A percentile compares a stretch with the other conserved stretches of the same genome.
Evolutionary conservation across 1,140 invertebrate genomes (phyloP).

Genomic region (Zaprionus ornatus): DNA sequence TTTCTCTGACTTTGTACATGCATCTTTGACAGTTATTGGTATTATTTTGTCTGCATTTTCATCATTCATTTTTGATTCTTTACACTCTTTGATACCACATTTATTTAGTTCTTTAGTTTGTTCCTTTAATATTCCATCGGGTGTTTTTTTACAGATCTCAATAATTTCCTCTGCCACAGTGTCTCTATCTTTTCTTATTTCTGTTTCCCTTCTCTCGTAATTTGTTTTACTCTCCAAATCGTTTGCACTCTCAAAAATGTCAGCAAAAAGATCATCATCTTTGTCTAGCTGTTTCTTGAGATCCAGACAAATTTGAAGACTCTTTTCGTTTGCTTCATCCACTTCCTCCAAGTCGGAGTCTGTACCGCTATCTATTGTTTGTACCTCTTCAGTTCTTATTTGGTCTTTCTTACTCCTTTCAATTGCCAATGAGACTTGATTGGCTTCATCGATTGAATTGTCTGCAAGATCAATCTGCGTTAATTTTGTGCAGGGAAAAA

Average conservation of each 20-base stretch:
- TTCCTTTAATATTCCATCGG: neutral
- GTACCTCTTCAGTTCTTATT: neutral
- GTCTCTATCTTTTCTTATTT: constrained; percentile 26
- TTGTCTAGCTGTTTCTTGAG: constrained; percentile 57
- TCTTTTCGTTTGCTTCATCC: constrained; percentile 12
- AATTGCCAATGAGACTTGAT: constrained; percentile 42
- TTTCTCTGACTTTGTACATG: neutral
- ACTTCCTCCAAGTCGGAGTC: constrained; percentile 47
- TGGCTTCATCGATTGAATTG: constrained; percentile 51
- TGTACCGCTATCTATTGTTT: constrained; percentile 40
- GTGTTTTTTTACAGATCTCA: neutral
- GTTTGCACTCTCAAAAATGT: constrained; percentile 85
- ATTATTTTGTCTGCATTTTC: constrained; percentile 18
- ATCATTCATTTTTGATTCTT: neutral
- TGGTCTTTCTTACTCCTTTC: constrained; percentile 45
- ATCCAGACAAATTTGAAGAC: constrained; percentile 82
- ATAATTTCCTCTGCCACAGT: neutral
- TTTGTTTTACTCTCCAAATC: neutral
- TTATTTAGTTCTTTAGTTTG: neutral
- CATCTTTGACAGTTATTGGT: constrained; percentile 19
- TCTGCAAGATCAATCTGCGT: constrained; percentile 10
- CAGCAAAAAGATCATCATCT: constrained; percentile 89
- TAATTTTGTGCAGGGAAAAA: constrained; percentile 8
- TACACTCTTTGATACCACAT: neutral
- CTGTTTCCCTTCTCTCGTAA: constrained; percentile 5